Base-by-base conservation (phyloP, 2,797 vertebrate genomes). In the Delichon dasypus region DNA sequence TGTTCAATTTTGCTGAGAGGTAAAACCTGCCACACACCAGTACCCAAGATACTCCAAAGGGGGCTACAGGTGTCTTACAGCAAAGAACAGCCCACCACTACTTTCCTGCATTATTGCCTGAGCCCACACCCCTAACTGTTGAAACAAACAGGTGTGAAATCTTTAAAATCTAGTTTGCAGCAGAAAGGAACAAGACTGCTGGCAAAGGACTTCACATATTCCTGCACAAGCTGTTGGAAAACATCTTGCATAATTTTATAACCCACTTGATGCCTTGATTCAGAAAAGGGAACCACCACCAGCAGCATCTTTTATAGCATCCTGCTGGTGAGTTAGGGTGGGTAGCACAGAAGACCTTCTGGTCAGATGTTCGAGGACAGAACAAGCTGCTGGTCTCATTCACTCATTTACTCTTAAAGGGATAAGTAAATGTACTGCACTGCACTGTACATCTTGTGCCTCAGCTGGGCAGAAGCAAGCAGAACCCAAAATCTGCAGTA, bases 341-440 rank as follows among this genome's bases (percentile, higher is more conserved):
- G 7, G 14, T 34, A 74, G 45, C 57, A 45, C 23, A 27, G 9
- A 29, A 84, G 26, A 77, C 15, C 57, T 61, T 36, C 42, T 81
- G 34, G 27, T 48, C 57, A 67, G 42, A 5, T 26, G 5, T 23
- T 54, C 61, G 44, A 42, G 61, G 42, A 45, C 29, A 65, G 53
- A 13, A 45, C 2, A 1, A n/a, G 13, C 2, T 50, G 42, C 38
- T 27, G 32, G 15, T 75, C 21, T 47, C 42, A 7, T 68, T 78
- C 50, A 50, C 32, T 20, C 7, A 36, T 23, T 80, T 55, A 5
- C 27, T 34, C 29, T 50, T 22, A 10, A 21, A 26, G 0, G 4
- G 27, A 27, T 44, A 18, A 47, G 12, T 58, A 42, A 40, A 30
- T 7, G 11, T 26, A 29, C 11, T 18, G 21, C 0, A 0, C 47